Evolutionary conservation across 1,140 invertebrate genomes (phyloP), one percentile per base, ranked within the genome.

Genomic region (Aplysia californica): DNA sequence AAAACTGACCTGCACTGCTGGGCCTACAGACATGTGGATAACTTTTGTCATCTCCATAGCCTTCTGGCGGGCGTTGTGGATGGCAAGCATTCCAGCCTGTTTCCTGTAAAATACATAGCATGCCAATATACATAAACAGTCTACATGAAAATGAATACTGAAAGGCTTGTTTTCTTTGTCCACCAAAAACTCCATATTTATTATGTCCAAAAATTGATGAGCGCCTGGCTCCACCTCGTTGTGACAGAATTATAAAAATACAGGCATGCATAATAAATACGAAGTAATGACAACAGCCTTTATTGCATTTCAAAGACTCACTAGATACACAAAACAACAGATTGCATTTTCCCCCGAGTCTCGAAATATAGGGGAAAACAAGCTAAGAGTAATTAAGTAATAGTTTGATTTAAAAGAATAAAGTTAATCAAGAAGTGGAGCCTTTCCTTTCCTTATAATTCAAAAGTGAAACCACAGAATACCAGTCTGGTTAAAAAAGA

Each of bases 61-160:
- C 78, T 87, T 88, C 41, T 85, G 81, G 75, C 87, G 87, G 2
- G 87, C 87, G 83, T 88, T 88, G 64, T 86, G 84, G 18, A 87
- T 82, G 18, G 87, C 85, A 39, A 85, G 73, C 59, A 87, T 38
- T 75, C 85, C 85, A 21, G 85, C 82, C 76, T 87, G 86, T 69
- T 84, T 84, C 78, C 87, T 88, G 76, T 5, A 29, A 66, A 66
- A 66, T 35, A 66, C 18, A 20, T 6, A 61, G 29, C 18, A 61
- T 26, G 18, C 58, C 26, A 10, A 61, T 10, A 21, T 61, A 18
- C 6, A 6, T 6, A 18, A 82, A 82, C 15, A 66, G n/a, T 70
- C 23, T 74, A 65, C 23, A 74, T 26, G 68, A 26, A 39, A 65
- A 59, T 65, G 55, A 61, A 66, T 2, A 29, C 23, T 44, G 23